Percentiles rank a stretch among this genome's conserved stretches.
phyloP scores from a whole-genome alignment of 2,113 vertebrate genomes.

The Lamprologus callipterus region DNA sequence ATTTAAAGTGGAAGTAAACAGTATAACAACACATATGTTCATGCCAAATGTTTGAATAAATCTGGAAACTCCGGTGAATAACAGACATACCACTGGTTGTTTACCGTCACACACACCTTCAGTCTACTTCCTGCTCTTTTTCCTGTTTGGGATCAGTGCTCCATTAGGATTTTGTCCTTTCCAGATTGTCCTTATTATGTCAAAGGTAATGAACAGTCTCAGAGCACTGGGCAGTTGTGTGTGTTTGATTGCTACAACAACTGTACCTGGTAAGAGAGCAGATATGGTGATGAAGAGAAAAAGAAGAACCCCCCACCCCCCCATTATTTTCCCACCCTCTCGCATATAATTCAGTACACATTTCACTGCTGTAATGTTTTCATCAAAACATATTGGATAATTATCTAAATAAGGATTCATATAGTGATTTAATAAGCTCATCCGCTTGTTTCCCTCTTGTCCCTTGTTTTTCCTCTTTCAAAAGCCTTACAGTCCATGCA shows the following conservation, averaged over 20 bases:
- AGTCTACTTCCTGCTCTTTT: constrained; percentile 19
- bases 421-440: neutral
- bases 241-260: neutral
- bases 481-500: neutral
- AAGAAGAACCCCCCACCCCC: neutral
- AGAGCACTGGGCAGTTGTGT: neutral
- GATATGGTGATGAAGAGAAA: neutral
- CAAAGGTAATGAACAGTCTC: constrained; percentile 1
- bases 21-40: neutral
- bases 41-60: neutral
- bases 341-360: neutral
- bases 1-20: neutral
- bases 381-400: neutral
- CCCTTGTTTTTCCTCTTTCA: neutral
- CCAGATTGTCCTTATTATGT: constrained; percentile 24
- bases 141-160: constrained; percentile 21
- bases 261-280: neutral
- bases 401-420: neutral
- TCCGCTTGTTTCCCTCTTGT: neutral
- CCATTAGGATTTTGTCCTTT: neutral
- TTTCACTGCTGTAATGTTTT: neutral
- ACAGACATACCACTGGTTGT: neutral
- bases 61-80: neutral
- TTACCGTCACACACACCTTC: neutral
- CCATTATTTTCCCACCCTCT: neutral